Evolutionary conservation across 2,113 vertebrate genomes (phyloP), one percentile per base, ranked within the genome.

Genomic region (Cynocephalus volans): DNA sequence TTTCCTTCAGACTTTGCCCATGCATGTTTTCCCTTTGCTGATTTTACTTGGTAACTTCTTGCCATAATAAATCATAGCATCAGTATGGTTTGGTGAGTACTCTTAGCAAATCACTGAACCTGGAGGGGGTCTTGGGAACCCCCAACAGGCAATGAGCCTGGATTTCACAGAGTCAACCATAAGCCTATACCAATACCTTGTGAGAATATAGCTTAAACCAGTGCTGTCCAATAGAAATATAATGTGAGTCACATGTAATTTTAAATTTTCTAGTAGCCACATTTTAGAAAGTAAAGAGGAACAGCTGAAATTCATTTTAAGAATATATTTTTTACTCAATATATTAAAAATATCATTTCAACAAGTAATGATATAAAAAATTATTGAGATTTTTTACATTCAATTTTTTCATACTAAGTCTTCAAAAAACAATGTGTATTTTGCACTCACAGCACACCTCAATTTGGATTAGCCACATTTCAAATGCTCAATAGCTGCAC

Each of bases 281-380:
- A 48, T 75, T 75, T 54, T 81, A 64, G 70, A 83, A 72, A 50
- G 8, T 28, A 28, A 90, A 93, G 76, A 76, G n/a, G 77, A 73
- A 72, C 17, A 77, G 45, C n/a, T 33, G 21, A 89, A 84, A 65
- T 75, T 48, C 50, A 88, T 52, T 91, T 87, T 50, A 81, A 70
- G 41, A 64, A 19, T 48, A 41, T 62, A 72, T 65, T 69, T 90
- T 62, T 50, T 84, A 75, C 36, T 3, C 36, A 77, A n/a, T 52
- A 60, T 31, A 72, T 58, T 85, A 70, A 95, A 88, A 92, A 73
- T 69, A 88, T 85, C 36, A 60, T 95, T 73, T 90, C 41, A 84
- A 83, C 41, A n/a, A 73, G 8, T 88, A 81, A 73, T 52, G 14
- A 90, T 75, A 58, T 54, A 83, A 41, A 70, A 69, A 62, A 54